phyloP scores from a whole-genome alignment of 2,797 vertebrate species.

The Danio kyathit region DNA sequence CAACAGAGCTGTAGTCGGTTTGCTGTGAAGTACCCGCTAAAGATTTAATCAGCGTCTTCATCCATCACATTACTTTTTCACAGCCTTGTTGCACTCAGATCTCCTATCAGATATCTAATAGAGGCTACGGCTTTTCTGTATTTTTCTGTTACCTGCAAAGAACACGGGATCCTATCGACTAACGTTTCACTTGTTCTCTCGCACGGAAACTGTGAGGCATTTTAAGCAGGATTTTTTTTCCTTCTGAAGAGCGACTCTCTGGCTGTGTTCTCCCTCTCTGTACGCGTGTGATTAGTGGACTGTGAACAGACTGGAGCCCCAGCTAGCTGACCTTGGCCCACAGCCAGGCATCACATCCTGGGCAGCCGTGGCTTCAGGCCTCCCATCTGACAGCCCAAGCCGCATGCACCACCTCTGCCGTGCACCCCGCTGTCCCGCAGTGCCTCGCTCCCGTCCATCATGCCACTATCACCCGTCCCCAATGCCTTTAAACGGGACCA shows the following conservation, averaged over 20 bases:
- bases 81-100: constrained; percentile 46
- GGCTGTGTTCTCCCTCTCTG: constrained; percentile 11
- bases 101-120: constrained; percentile 48
- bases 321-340: constrained; percentile 83
- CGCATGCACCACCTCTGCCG: constrained; percentile 78
- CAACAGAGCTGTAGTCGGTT: constrained; percentile 25
- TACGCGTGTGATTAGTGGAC: constrained; percentile 74
- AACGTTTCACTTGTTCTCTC: constrained; percentile 18
- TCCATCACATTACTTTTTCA: constrained; percentile 40
- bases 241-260: not conserved
- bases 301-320: constrained; percentile 76
- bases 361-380: constrained; percentile 78
- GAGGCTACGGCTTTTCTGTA: not conserved
- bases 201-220: constrained; percentile 24
- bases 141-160: constrained; percentile 35
- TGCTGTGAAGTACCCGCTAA: constrained; percentile 34
- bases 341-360: constrained; percentile 78
- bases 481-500: constrained; percentile 75
- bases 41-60: constrained; percentile 58
- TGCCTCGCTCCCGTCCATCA: constrained; percentile 83
- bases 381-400: constrained; percentile 81
- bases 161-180: not conserved
- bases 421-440: constrained; percentile 52
- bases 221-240: constrained; percentile 20
- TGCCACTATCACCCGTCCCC: constrained; percentile 76